These are phyloP conservation scores for Lynx canadensis DNA, from an alignment of 2,113 vertebrate species.

Conservation along the genomic window DNA sequence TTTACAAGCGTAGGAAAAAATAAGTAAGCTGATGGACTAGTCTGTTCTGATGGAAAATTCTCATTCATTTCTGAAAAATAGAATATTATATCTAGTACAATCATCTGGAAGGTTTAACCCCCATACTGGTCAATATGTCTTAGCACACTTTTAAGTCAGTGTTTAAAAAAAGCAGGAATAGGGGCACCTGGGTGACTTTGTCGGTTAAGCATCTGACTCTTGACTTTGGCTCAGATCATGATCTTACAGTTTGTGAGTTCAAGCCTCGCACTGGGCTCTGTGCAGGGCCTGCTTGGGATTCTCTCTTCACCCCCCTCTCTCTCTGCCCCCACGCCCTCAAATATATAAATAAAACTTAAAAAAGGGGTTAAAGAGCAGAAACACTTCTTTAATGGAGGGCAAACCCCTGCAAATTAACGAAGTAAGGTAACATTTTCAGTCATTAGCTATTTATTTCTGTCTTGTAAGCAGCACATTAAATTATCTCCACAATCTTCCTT, in stretches of 20 bases:
- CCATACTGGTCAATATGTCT: neutral
- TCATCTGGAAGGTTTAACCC: neutral
- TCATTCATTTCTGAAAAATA: neutral
- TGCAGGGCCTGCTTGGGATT: no score
- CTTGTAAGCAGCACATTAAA: neutral
- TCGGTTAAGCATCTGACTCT: no score
- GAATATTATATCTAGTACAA: neutral
- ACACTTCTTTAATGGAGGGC: neutral
- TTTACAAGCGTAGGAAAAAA: neutral
- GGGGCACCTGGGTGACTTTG: no score
- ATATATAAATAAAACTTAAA: no score
- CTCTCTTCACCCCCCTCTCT: no score
- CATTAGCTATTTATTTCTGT: neutral
- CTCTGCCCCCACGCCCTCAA: no score
- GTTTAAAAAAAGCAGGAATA: neutral
- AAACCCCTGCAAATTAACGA: neutral
- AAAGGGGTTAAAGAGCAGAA: no score
- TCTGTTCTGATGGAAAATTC: neutral
- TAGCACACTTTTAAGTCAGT: neutral
- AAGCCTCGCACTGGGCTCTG: no score
- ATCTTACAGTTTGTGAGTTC: no score
- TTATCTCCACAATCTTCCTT: neutral
- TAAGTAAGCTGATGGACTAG: neutral
- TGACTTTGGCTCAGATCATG: no score
- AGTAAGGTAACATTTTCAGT: neutral